Percentiles rank a stretch among this genome's conserved stretches.
These are phyloP conservation scores for Geodia barretti DNA, from an alignment of 37 sponge, comb jelly and placozoan genomes.

Conservation along the genomic window DNA sequence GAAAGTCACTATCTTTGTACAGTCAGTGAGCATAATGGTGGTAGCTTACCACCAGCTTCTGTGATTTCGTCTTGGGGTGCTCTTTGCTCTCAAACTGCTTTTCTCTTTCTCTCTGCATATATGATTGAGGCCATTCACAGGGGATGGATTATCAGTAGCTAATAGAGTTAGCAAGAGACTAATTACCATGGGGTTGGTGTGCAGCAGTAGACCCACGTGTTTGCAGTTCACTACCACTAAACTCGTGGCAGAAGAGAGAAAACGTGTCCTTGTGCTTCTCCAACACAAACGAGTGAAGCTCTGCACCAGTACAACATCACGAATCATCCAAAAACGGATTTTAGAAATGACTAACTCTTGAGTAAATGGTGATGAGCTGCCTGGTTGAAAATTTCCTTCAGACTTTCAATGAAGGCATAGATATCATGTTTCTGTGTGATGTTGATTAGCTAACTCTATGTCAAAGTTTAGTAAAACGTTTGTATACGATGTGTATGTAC, in stretches of 20 bases:
- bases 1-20: background rate
- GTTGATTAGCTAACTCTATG: background rate
- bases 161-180: background rate
- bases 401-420: constrained; percentile 10
- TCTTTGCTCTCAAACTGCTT: background rate
- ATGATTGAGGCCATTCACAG: background rate
- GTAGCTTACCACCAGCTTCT: background rate
- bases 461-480: background rate
- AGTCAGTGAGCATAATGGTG: background rate
- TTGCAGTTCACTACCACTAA: constrained; percentile 10
- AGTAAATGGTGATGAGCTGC: constrained; percentile 43
- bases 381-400: constrained; percentile 41
- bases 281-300: constrained; percentile 15
- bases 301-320: background rate
- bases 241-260: constrained; percentile 23
- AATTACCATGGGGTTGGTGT: background rate
- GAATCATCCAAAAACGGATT: too few species aligned
- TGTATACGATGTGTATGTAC: constrained; percentile 8
- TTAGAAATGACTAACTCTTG: constrained; percentile 34
- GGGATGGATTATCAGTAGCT: background rate
- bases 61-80: background rate
- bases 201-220: background rate
- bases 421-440: constrained; percentile 44
- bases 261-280: constrained; percentile 45
- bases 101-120: background rate